These are phyloP conservation scores for Ectropis crepuscularia DNA, from an alignment of 2,888 invertebrate species.

Conservation along the genomic window DNA sequence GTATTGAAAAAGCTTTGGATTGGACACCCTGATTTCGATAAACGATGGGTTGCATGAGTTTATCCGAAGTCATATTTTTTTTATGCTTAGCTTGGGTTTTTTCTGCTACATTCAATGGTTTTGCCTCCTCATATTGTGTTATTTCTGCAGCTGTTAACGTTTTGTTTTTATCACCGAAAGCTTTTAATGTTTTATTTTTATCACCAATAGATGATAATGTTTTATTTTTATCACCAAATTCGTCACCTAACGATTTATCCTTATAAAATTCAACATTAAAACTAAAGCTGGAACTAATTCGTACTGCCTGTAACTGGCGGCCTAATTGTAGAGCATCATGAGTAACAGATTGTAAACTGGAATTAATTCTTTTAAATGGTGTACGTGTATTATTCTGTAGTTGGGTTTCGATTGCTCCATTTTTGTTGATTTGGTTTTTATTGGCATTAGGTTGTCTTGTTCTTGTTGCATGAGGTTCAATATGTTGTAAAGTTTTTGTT, in stretches of 20 bases:
- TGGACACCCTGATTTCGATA: too few relatives aligned
- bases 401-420: not conserved
- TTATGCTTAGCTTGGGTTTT: too few relatives aligned
- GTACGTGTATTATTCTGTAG: not conserved
- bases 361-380: not conserved
- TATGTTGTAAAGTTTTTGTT: not conserved
- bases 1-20: too few relatives aligned
- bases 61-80: too few relatives aligned
- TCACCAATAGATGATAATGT: too few relatives aligned
- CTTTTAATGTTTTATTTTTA: not conserved
- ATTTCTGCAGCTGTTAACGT: too few relatives aligned
- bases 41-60: too few relatives aligned
- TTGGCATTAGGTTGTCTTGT: not conserved
- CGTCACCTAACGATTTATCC: conserved; percentile 23
- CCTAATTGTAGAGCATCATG: conserved; percentile 13
- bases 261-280: conserved; percentile 52
- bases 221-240: not conserved
- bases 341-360: not conserved
- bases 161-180: not conserved
- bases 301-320: conserved; percentile 21
- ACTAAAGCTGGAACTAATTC: conserved; percentile 49
- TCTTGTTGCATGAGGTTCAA: conserved; percentile 1
- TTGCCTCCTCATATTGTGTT: too few relatives aligned
- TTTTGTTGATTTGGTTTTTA: not conserved
- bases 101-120: too few relatives aligned